Base-by-base conservation (phyloP, 2,797 vertebrate genomes). In the Manis javanica region DNA sequence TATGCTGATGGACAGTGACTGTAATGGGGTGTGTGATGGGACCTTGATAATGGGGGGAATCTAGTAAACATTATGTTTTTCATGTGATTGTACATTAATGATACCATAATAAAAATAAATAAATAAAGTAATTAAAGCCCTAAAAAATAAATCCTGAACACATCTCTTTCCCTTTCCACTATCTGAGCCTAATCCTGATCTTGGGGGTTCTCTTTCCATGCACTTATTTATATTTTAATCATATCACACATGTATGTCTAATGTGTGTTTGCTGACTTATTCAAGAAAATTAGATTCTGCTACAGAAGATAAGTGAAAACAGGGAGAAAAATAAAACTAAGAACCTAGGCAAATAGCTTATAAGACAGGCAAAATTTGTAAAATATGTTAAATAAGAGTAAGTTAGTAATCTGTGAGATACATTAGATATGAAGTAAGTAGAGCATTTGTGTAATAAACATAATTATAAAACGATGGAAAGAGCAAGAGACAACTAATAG, bases 401-500 rank as follows among this genome's bases (percentile, higher is more conserved):
- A 94, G 63, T 78, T 46, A 86, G 63, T 86, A 61, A 95, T 29
- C 55, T 29, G 46, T 83, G 63, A 94, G 77, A 39, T 12, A n/a
- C 34, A 18, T 69, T 75, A 96, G 77, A 66, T 42, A 37, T 34
- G 55, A 71, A 94, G 4, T 37, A 86, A 87, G 81, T 10, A 34
- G 19, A 37, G 11, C 1, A 39, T 53, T 55, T 92, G 23, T 72
- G 23, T n/a, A 82, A 79, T 23, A 34, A 94, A 86, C 66, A 59
- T 78, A 92, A 91, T 85, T 68, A 92, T 42, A 87, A 93, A 77
- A 29, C 49, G 31, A 51, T 29, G 18, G n/a, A 88, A 91, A 96
- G 53, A 87, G 16, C 55, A 71, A 91, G 59, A 74, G 61, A 81
- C 13, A 89, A 18, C 71, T 46, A 81, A n/a, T 39, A 90, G 75